Evolutionary conservation across 64 coral and sea anemone genomes (phyloP).

Genomic region (Montipora cactus): DNA sequence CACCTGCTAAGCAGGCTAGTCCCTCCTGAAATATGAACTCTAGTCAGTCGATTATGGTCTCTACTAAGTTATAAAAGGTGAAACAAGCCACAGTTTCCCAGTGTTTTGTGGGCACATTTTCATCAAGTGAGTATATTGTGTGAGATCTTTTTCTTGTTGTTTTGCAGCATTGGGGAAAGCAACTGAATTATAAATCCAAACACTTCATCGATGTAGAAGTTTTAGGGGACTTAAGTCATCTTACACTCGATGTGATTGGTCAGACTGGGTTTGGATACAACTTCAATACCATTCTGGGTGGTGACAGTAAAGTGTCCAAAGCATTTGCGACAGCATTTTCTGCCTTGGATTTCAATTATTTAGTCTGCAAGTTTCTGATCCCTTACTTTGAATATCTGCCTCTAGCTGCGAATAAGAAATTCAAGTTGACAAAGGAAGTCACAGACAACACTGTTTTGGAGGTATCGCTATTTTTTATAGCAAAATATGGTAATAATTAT

Average conservation of each 20-base stretch:
- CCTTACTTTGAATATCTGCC: constrained; percentile 69
- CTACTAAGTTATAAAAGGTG: background rate
- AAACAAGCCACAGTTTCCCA: background rate
- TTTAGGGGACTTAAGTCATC: constrained; percentile 37
- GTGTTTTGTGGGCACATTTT: no score
- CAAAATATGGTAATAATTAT: no score
- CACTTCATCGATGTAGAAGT: background rate
- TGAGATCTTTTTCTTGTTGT: background rate
- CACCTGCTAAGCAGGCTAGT: no score
- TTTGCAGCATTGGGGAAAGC: background rate
- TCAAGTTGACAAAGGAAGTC: constrained; percentile 36
- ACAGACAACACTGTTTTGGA: constrained; percentile 71
- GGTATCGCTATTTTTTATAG: constrained; percentile 3
- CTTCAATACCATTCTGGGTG: constrained; percentile 63
- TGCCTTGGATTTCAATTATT: constrained; percentile 56
- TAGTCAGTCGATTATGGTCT: no score
- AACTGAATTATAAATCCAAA: background rate
- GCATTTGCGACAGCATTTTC: constrained; percentile 42
- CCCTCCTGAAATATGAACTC: no score
- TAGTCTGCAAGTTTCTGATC: constrained; percentile 52
- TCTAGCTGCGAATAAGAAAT: constrained; percentile 38
- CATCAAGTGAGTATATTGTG: background rate
- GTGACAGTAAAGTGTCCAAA: constrained; percentile 54
- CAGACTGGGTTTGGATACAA: constrained; percentile 78
- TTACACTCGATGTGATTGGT: constrained; percentile 69